Base-by-base conservation (phyloP, 2,113 vertebrate species). In the Poecile atricapillus region DNA sequence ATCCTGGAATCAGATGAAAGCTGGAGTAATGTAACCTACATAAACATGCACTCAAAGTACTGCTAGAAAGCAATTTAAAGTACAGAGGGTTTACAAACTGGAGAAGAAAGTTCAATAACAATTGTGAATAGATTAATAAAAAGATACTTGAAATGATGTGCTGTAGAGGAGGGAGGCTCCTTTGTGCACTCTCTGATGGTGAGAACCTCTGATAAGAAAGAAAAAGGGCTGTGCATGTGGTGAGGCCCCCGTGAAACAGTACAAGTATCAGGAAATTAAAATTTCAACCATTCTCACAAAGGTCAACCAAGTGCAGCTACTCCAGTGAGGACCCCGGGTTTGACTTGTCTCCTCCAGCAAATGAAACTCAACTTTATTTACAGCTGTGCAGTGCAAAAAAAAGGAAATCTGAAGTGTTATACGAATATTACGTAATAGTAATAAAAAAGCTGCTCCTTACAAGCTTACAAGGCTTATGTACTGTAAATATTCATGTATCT, bases 171-270 rank as follows among this genome's bases (percentile, higher is more conserved):
- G 43, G 24, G 35, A 78, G 56, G 37, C 28, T 74, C 83, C 22
- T 80, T 30, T 37, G 58, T 44, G 35, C 31, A 49, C 71, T 86
- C 27, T 89, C 69, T 92, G 89, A 90, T 70, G 77, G 55, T 46
- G 63, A 94, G 78, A 77, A 65, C 50, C 74, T 83, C 87, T 79
- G 74, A 93, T 87, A 87, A 64, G 55, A 79, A 87, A 90, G 49
- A 39, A 18, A 90, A 71, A 80, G n/a, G 2, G 19, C 33, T 41
- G 33, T 21, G 59, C 39, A 23, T 62, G 78, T 70, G 89, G 60
- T 21, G 13, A 96, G 58, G 77, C 22, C 63, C 74, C 89, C 41
- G 23, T n/a, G 85, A 85, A 95, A 76, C 56, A 91, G 59, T 14
- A 60, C 53, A 68, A 86, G 5, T 39, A 44, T 1, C 15, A 94